These are phyloP conservation scores for Taphrorychus bicolor DNA, from an alignment of 2,888 invertebrate species.

Conservation along the genomic window DNA sequence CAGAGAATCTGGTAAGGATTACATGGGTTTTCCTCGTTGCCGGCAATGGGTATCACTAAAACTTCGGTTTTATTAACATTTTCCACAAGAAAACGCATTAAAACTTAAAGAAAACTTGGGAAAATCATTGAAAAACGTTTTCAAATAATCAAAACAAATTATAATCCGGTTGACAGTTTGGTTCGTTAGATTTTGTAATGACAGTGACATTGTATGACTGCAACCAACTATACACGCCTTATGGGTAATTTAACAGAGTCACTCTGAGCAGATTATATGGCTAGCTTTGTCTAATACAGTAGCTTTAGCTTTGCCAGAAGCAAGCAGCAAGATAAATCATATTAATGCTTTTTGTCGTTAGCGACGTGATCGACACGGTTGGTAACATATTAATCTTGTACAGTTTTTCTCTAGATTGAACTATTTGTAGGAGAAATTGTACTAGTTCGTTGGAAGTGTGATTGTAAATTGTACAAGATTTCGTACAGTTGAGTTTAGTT, in stretches of 20 bases:
- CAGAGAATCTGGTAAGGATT: neutral
- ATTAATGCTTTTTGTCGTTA: too few species aligned
- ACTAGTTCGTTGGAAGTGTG: too few species aligned
- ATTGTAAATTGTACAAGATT: too few species aligned
- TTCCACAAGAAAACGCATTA: neutral
- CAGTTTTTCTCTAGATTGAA: too few species aligned
- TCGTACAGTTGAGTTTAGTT: too few species aligned
- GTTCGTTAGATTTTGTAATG: neutral
- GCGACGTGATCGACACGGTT: too few species aligned
- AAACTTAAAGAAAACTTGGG: neutral
- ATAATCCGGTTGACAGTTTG: neutral
- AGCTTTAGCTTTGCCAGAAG: too few species aligned
- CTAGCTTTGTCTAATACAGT: neutral
- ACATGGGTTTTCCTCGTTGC: neutral
- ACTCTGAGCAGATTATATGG: neutral
- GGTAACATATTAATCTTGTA: too few species aligned
- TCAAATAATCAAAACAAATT: slow-evolving; percentile 2
- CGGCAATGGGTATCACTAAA: neutral
- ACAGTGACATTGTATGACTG: too few species aligned
- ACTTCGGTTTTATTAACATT: neutral
- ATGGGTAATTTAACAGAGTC: neutral
- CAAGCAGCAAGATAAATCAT: too few species aligned
- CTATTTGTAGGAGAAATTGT: too few species aligned
- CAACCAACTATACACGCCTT: neutral
- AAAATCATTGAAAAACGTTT: slow-evolving; percentile 1